Conservation (phyloP, 1,140 invertebrate species). For the Mamestra configurata region DNA sequence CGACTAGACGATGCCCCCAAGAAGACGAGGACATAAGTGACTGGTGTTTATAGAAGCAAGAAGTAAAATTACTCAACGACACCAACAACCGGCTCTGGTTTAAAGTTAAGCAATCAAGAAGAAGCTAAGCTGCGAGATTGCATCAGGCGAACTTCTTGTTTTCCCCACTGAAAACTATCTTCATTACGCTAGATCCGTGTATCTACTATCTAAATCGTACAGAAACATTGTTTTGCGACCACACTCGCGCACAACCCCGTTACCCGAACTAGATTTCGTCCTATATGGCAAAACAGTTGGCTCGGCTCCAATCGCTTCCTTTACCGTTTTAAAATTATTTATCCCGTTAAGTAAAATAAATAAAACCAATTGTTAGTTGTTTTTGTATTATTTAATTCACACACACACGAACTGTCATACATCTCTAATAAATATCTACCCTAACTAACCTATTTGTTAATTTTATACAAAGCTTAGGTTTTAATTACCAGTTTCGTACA, state of each 20-base stretch:
- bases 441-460: constrained; percentile 77
- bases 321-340: constrained; percentile 49
- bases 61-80: constrained; percentile 77
- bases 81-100: constrained; percentile 73
- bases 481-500: constrained; percentile 73
- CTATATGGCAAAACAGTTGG: constrained; percentile 75
- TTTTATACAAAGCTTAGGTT: constrained; percentile 86
- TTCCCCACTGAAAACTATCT: constrained; percentile 83
- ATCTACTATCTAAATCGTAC: constrained; percentile 64
- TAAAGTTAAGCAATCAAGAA: constrained; percentile 86
- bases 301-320: constrained; percentile 71
- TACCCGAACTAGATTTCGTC: constrained; percentile 62
- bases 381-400: constrained; percentile 74
- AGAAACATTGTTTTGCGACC: constrained; percentile 64
- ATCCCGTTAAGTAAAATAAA: constrained; percentile 55
- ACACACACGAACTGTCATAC: constrained; percentile 79
- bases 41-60: constrained; percentile 56
- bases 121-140: constrained; percentile 81
- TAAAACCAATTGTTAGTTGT: constrained; percentile 56
- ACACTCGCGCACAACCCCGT: constrained; percentile 46
- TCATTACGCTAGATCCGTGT: constrained; percentile 77
- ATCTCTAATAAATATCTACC: constrained; percentile 75
- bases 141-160: constrained; percentile 81
- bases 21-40: constrained; percentile 8
- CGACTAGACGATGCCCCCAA: not conserved